Conservation (phyloP, 1,140 invertebrate genomes). For the Aphelenchoides avenae region DNA sequence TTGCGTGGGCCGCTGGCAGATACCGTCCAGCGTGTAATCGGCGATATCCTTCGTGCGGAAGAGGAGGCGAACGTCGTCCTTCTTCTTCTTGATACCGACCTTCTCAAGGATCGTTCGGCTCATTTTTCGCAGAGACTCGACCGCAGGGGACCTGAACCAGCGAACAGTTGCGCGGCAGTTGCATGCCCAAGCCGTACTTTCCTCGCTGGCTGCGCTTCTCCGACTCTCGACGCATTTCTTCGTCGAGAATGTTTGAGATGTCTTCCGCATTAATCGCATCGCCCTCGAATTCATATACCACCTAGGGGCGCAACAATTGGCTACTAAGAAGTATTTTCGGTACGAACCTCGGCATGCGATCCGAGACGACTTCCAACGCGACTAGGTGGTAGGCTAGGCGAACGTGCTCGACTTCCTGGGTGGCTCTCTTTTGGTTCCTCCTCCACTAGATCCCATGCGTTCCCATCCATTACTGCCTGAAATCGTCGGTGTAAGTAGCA, state of each 20-base stretch:
- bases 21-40: conserved; percentile 30
- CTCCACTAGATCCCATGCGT: conserved; percentile 53
- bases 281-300: no score
- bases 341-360: conserved; percentile 2
- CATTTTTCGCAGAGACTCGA: conserved; percentile 48
- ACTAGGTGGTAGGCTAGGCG: no score
- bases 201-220: conserved; percentile 27
- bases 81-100: conserved; percentile 38
- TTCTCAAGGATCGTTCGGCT: conserved; percentile 38
- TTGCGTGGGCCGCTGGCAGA: conserved; percentile 24
- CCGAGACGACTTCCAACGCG: no score
- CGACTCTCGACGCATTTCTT: conserved; percentile 13
- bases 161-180: conserved; percentile 1
- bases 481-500: no score
- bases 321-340: no score
- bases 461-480: conserved; percentile 42
- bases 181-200: conserved; percentile 7
- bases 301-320: no score
- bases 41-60: conserved; percentile 21
- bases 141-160: conserved; percentile 44
- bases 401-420: conserved; percentile 13
- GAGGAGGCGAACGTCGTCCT: conserved; percentile 18
- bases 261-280: no score
- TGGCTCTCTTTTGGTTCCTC: conserved; percentile 21
- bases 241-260: conserved; percentile 9